A percentile compares a stretch with the other conserved stretches of the same genome.
Evolutionary conservation across 2,888 invertebrate species (phyloP).

Genomic region (Scelioninae gen. 1): DNA sequence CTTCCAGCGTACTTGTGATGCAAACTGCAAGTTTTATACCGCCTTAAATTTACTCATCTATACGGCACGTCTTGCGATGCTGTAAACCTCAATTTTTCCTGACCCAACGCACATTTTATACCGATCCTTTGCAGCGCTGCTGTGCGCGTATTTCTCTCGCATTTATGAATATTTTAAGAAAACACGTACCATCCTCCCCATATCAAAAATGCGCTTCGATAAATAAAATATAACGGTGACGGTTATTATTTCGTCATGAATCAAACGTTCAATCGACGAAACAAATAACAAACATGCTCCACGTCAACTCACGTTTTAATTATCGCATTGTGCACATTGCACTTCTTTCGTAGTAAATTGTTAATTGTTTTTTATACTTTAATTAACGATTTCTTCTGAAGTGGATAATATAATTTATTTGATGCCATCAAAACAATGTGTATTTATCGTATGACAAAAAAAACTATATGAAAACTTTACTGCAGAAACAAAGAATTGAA

Average conservation of each 20-base stretch:
- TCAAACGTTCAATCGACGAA: neutral
- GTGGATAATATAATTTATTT: too few relatives aligned
- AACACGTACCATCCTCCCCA: neutral
- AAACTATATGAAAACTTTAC: too few relatives aligned
- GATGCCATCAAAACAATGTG: too few relatives aligned
- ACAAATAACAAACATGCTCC: too few relatives aligned
- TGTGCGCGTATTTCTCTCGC: neutral
- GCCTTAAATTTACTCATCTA: constrained; percentile 11
- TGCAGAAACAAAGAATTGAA: too few relatives aligned
- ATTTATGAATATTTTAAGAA: constrained; percentile 14
- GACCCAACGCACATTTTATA: constrained; percentile 3
- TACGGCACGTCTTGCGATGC: neutral
- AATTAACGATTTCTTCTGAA: too few relatives aligned
- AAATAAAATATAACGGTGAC: constrained; percentile 1
- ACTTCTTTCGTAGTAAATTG: too few relatives aligned
- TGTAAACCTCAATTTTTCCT: constrained; percentile 21
- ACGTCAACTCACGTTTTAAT: too few relatives aligned
- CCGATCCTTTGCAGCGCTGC: neutral
- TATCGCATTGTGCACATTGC: too few relatives aligned
- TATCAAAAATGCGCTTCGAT: neutral
- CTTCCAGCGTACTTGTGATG: neutral
- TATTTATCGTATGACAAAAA: too few relatives aligned
- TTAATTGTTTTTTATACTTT: too few relatives aligned
- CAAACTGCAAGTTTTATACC: neutral
- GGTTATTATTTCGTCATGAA: constrained; percentile 4